Base-by-base conservation (phyloP, 1,140 invertebrate genomes). In the Scaptomyza pallida region DNA sequence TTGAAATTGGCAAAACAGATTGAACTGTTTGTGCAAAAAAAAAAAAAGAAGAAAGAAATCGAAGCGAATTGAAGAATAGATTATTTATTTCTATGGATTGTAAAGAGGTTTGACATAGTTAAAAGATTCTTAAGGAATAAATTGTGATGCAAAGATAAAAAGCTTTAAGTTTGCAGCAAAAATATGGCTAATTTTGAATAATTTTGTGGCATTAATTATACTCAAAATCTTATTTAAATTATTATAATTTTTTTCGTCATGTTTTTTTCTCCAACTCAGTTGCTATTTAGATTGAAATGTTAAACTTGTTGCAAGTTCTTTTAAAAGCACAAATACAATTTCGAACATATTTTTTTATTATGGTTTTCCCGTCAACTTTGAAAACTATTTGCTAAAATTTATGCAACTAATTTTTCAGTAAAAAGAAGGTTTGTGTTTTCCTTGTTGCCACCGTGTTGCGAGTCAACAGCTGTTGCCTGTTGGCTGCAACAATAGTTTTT, bases 401-500 rank as follows among this genome's bases (percentile, higher is more conserved):
- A 86, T 77, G 82, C 73, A 77, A 80, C 73, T 86, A 60, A 86
- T 85, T 85, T 86, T 86, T 86, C 61, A 59, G 44, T 23, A 26
- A 9, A 17, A 9, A 16, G 2, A 2, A 8, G 13, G 4, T 6
- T 43, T 44, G 26, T 33, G 5, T 50, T 51, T 60, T 68, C 45
- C 41, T 13, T 23, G 16, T n/a, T 40, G 5, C 5, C 3, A 41
- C 16, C 21, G n/a, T n/a, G n/a, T 6, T 41, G 5, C 26, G 33
- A 23, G 45, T 30, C 5, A 50, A 45, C 78, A 82, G 62, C 65
- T 79, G 78, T 57, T 77, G 45, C 62, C 62, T 47, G 51, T 41
- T 68, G 62, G 52, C 43, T 37, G 12, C 2, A 64, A 68, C 69
- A 81, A 81, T 86, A 88, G 81, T 88, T 86, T 88, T 85, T 86